Conservation (phyloP, 2,113 vertebrate genomes). For the Naja naja region DNA sequence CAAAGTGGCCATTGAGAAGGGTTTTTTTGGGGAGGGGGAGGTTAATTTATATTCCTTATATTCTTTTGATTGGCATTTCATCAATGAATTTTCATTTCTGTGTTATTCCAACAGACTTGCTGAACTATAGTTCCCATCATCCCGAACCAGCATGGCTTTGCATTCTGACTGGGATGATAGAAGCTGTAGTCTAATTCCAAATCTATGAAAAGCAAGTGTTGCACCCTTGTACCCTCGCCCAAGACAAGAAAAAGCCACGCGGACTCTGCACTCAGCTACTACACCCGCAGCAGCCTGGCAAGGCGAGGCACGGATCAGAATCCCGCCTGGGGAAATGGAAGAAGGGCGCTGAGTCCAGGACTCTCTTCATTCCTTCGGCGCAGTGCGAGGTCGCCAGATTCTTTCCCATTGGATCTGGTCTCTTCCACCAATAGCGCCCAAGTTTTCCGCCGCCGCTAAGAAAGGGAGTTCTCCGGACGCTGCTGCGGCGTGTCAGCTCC, state of each 20-base stretch:
- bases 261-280: neutral
- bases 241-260: neutral
- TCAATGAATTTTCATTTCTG: neutral
- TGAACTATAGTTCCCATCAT: neutral
- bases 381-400: neutral
- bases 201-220: too few species aligned
- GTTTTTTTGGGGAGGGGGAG: neutral
- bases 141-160: neutral
- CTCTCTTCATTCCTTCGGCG: neutral
- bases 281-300: neutral
- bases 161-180: neutral
- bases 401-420: neutral
- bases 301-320: neutral
- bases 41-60: neutral
- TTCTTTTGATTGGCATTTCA: neutral
- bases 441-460: constrained; percentile 5
- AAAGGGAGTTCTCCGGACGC: constrained; percentile 25
- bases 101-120: neutral
- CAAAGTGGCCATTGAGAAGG: neutral
- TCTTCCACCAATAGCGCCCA: neutral
- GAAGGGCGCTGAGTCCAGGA: neutral
- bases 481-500: constrained; percentile 25
- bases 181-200: neutral
- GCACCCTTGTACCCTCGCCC: neutral
- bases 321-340: neutral